Evolutionary conservation across 2,113 vertebrate species (phyloP).

Genomic region (Pica pica): DNA sequence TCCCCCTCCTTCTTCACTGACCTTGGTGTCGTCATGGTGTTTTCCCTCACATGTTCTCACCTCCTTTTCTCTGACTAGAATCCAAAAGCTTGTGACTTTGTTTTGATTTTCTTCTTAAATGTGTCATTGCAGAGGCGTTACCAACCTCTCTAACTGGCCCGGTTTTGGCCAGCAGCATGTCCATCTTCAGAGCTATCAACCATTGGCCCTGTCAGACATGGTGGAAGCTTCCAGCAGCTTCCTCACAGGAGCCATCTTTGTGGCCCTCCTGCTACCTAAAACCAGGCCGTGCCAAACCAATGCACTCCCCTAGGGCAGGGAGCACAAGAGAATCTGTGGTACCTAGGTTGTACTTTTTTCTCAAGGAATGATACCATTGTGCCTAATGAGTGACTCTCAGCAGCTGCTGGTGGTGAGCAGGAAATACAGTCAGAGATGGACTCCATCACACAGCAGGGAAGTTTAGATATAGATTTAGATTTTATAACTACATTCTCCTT

Average conservation of each 20-base stretch:
- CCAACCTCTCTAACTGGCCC: neutral
- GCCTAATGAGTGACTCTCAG: neutral
- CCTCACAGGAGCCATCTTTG: neutral
- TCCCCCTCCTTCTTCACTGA: neutral
- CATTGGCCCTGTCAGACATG: neutral
- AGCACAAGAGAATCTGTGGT: neutral
- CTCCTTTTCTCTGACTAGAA: neutral
- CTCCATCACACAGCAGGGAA: neutral
- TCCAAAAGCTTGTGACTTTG: neutral
- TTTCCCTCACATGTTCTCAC: neutral
- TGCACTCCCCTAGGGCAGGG: neutral
- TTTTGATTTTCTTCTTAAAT: neutral
- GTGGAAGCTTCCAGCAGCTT: neutral
- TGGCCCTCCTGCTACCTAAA: neutral
- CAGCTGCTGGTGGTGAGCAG: neutral
- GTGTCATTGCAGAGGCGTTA: neutral
- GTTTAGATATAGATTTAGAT: neutral
- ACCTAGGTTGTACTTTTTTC: neutral
- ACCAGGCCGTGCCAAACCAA: neutral
- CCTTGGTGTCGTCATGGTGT: neutral
- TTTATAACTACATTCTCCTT: neutral
- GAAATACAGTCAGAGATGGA: neutral
- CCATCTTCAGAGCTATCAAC: neutral
- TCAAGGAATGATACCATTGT: neutral
- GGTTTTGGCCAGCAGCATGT: neutral